Evolutionary conservation across 2,888 invertebrate species (phyloP), one percentile per base, ranked within the genome.

Genomic region (Sthenelais limicola): DNA sequence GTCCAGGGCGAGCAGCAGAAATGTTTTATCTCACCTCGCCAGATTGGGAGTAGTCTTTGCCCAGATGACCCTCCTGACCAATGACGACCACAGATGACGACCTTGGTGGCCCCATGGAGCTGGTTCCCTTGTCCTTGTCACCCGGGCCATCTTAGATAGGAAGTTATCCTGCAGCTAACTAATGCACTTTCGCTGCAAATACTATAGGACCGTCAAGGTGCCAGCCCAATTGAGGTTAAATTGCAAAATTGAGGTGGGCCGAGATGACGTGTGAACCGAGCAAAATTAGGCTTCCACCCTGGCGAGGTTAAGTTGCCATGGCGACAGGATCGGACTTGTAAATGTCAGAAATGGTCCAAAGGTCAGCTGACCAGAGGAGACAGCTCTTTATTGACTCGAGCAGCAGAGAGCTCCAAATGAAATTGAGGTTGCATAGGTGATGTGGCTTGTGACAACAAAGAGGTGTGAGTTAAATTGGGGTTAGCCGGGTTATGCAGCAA

Each of bases 141-240:
- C 32, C 1, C 1, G 30, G 56, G 56, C 33, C 32, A 28, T 12
- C 3, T 28, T 12, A 33, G 18, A 3, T 1, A 18, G 56, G 56
- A 32, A 32, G 56, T 52, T 52, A 52, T 52, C 52, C 30, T 30
- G 26, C 3, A 26, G 30, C 52, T 52, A 56, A 56, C 56, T 56
- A 56, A 56, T 56, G 56, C 56, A 56, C 56, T 56, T 56, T 28
- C 33, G 56, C 32, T 56, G 56, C 56, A 30, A 30, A 2, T 33
- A 5, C 1, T 33, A 15, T 43, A 9, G 12, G 56, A 18, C 56
- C 18, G 56, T n/a, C 18, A 33, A 33, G n/a, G 18, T 3, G 56
- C 30, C 32, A 18, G 3, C n/a, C 30, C 30, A 56, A 56, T 56
- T 32, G 56, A 33, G 56, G 56, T 56, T 56, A 56, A 56, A 56